phyloP scores from a whole-genome alignment of 2,888 invertebrate genomes.

The Blastobasis adustella region DNA sequence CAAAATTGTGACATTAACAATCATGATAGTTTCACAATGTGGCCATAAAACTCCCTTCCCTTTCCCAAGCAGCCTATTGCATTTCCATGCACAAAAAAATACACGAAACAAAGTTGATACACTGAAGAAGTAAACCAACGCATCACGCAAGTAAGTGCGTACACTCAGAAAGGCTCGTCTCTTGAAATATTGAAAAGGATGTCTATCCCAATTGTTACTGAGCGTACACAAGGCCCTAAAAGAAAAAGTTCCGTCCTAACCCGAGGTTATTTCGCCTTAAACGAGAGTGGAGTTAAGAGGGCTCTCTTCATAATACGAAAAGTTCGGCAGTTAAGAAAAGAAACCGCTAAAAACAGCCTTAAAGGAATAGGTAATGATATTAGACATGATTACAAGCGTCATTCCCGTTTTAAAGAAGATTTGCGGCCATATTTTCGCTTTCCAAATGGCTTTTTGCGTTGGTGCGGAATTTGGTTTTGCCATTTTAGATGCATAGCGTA shows the following conservation, averaged over 20 bases:
- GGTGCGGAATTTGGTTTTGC: no score
- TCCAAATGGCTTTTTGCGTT: no score
- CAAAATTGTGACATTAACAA: no score
- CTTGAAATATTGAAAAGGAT: slow-evolving; percentile 43
- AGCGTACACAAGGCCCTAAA: slow-evolving; percentile 9
- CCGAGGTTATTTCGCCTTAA: slow-evolving; percentile 26
- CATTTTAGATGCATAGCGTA: no score
- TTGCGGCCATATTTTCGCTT: no score
- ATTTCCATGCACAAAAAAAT: no score
- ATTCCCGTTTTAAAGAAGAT: background rate
- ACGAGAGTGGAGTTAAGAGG: slow-evolving; percentile 34
- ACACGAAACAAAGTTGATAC: no score
- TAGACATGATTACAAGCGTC: background rate
- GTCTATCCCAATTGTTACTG: slow-evolving; percentile 31
- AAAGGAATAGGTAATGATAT: slow-evolving; percentile 12
- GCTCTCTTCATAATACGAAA: slow-evolving; percentile 47
- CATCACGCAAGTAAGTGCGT: no score
- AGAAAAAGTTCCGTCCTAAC: slow-evolving; percentile 21
- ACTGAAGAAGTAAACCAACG: no score
- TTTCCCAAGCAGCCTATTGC: no score
- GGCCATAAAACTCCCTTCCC: no score
- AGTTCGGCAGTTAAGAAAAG: slow-evolving; percentile 42
- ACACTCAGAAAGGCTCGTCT: slow-evolving; percentile 16
- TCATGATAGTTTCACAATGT: no score
- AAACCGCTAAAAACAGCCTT: slow-evolving; percentile 38